These are phyloP conservation scores for Xestia sexstrigata DNA, from an alignment of 2,888 invertebrate genomes.

Conservation along the genomic window DNA sequence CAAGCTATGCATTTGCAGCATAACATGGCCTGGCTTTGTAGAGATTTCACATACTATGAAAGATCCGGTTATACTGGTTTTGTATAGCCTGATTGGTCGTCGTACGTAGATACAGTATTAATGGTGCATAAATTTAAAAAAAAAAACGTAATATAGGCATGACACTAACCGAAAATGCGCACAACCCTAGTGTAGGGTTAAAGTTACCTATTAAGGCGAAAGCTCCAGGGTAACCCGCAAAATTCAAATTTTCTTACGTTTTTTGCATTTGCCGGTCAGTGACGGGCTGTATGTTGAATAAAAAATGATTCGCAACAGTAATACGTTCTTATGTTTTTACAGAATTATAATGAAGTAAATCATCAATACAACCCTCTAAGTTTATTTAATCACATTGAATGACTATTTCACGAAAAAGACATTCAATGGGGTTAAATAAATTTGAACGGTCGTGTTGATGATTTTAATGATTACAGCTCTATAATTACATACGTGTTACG, in stretches of 20 bases:
- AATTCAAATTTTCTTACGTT: neutral
- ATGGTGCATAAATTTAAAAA: neutral
- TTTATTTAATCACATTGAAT: too few relatives aligned
- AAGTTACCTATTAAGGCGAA: neutral
- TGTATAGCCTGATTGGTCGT: neutral
- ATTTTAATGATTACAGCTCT: too few relatives aligned
- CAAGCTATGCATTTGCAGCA: neutral
- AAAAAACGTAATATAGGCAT: neutral
- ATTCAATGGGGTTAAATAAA: too few relatives aligned
- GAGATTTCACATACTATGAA: neutral
- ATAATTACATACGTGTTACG: too few relatives aligned
- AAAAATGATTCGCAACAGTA: too few relatives aligned
- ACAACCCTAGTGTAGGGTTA: conserved; percentile 6
- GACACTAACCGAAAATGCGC: neutral
- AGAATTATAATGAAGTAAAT: too few relatives aligned
- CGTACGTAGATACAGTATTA: neutral
- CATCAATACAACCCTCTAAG: too few relatives aligned
- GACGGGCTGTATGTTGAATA: too few relatives aligned
- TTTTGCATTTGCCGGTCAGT: neutral
- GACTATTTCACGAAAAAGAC: too few relatives aligned
- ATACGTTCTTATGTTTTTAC: too few relatives aligned
- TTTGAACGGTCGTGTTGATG: too few relatives aligned
- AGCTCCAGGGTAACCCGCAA: neutral
- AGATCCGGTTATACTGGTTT: neutral
- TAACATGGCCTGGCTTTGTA: neutral